A percentile compares a stretch with the other conserved stretches of the same genome.
Evolutionary conservation across 1,140 invertebrate species (phyloP).

Genomic region (Heliconius hermathena): DNA sequence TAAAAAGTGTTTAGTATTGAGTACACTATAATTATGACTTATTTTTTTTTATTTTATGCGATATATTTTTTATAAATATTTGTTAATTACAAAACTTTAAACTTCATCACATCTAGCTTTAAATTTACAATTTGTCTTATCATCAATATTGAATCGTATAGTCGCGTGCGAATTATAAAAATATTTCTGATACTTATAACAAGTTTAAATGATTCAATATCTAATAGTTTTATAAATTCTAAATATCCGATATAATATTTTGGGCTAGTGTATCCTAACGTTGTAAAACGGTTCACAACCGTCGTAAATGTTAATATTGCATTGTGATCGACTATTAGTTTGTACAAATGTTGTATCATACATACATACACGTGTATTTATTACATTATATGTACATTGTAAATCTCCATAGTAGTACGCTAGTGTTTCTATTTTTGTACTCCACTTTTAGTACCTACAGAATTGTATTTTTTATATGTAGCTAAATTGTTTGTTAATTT

Average conservation of each 20-base stretch:
- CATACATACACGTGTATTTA: conserved; percentile 16
- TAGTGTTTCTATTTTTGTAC: conserved; percentile 31
- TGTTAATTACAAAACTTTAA: too few relatives aligned
- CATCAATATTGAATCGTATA: not conserved
- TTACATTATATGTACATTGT: not conserved
- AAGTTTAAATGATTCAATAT: too few relatives aligned
- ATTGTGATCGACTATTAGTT: conserved; percentile 17
- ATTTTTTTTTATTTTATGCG: too few relatives aligned
- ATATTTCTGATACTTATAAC: too few relatives aligned
- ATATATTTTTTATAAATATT: too few relatives aligned
- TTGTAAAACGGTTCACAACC: conserved; percentile 15
- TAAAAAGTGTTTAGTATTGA: not conserved
- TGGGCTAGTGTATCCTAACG: conserved; percentile 26
- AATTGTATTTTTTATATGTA: conserved; percentile 11
- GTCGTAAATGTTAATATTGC: conserved; percentile 35
- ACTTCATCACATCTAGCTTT: not conserved
- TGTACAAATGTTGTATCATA: conserved; percentile 16
- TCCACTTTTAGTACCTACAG: not conserved
- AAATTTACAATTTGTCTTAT: not conserved
- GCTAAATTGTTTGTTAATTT: not conserved
- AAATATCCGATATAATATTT: not conserved
- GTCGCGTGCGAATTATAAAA: not conserved
- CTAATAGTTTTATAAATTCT: too few relatives aligned
- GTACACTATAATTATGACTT: not conserved
- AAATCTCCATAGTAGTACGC: conserved; percentile 26